A percentile compares a stretch with the other conserved stretches of the same genome.
phyloP scores from a whole-genome alignment of 2,888 invertebrate genomes.

The Microctonus hyperodae region DNA sequence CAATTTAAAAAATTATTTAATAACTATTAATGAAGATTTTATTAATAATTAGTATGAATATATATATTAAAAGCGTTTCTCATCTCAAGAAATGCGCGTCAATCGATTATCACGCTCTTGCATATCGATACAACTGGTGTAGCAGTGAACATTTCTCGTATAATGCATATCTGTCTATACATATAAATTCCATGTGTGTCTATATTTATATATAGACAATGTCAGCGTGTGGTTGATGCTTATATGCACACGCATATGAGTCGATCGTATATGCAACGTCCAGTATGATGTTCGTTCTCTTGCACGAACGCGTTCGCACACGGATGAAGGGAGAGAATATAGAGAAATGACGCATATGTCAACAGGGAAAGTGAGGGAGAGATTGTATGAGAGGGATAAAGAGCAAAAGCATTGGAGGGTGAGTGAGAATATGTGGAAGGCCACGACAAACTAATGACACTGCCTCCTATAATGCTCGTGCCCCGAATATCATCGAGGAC shows the following conservation, averaged over 20 bases:
- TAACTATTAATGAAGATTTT: too few relatives aligned
- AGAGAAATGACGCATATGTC: background rate
- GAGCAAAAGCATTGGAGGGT: slow-evolving; percentile 25
- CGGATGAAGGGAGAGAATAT: slow-evolving; percentile 8
- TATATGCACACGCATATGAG: slow-evolving; percentile 27
- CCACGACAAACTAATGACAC: slow-evolving; percentile 45
- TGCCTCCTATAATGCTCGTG: slow-evolving; percentile 56
- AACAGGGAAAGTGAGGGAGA: slow-evolving; percentile 12
- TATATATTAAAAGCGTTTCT: slow-evolving; percentile 32
- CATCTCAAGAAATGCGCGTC: slow-evolving; percentile 58
- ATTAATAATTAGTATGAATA: background rate
- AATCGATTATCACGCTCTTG: slow-evolving; percentile 60
- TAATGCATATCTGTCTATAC: background rate
- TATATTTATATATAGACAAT: background rate
- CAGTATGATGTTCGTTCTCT: slow-evolving; percentile 35
- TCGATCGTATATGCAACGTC: slow-evolving; percentile 4
- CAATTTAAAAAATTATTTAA: too few relatives aligned
- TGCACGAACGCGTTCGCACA: slow-evolving; percentile 37
- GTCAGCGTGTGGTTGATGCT: slow-evolving; percentile 18
- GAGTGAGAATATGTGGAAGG: slow-evolving; percentile 26
- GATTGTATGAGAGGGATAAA: slow-evolving; percentile 20
- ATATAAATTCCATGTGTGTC: too few relatives aligned
- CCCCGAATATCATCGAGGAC: slow-evolving; percentile 59
- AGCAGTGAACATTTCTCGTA: background rate
- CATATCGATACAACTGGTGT: slow-evolving; percentile 52